These are phyloP conservation scores for Drosophila siamana DNA, from an alignment of 2,888 invertebrate species.

Conservation along the genomic window DNA sequence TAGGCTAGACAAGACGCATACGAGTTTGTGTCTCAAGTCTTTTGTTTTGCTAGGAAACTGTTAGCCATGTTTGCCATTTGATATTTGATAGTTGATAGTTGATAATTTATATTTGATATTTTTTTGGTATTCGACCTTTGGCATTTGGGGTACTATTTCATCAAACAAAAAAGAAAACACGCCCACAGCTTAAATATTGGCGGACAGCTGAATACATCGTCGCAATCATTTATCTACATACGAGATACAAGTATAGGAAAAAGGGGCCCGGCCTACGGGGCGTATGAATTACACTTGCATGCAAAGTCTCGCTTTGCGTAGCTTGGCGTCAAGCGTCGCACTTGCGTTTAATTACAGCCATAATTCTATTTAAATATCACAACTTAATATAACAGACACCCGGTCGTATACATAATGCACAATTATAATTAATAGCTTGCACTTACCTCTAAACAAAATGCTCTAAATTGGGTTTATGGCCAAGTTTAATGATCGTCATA, in stretches of 20 bases:
- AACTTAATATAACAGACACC: not conserved
- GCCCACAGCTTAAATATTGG: conserved; percentile 24
- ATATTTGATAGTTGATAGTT: conserved; percentile 10
- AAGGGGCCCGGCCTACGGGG: conserved; percentile 25
- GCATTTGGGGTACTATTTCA: conserved; percentile 24
- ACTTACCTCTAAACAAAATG: conserved; percentile 1
- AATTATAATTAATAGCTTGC: conserved; percentile 11
- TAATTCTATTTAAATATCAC: not conserved
- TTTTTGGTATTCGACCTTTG: not conserved
- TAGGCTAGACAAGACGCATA: conserved; percentile 9
- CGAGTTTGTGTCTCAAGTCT: conserved; percentile 71
- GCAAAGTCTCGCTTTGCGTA: not conserved
- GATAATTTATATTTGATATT: not conserved
- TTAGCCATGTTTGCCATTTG: conserved; percentile 34
- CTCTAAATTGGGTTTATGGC: conserved; percentile 1
- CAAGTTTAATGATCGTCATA: not conserved
- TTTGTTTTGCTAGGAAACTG: conserved; percentile 59
- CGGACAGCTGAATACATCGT: not conserved
- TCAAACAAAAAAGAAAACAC: conserved; percentile 21
- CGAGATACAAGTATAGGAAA: no score
- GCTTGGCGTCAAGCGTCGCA: not conserved
- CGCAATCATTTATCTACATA: not conserved
- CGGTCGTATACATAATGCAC: conserved; percentile 5
- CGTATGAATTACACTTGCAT: conserved; percentile 13
- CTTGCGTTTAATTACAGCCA: not conserved